Evolutionary conservation across 2,113 vertebrate species (phyloP), one percentile per base, ranked within the genome.

Genomic region (Bombycilla garrulus): DNA sequence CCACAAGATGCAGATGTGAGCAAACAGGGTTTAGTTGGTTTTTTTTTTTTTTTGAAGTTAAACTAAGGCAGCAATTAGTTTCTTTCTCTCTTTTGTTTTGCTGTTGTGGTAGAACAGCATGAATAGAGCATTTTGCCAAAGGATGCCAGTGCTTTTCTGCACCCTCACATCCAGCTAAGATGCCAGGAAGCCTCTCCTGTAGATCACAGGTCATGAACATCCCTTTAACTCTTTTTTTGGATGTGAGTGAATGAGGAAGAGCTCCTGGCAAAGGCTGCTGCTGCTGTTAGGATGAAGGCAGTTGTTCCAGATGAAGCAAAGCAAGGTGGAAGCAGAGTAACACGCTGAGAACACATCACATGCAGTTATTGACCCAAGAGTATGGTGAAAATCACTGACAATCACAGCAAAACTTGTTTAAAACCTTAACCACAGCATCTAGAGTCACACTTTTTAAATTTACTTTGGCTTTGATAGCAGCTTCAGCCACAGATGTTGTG

Each of bases 401-500:
- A 48, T 28, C 53, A 54, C 17, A 66, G 21, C 7, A 84, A 78
- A 86, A 54, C 23, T 51, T 31, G 9, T 48, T 73, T 48, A 56
- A 88, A 81, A 45, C 24, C 47, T 69, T 38, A 20, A 25, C 10
- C 35, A 15, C 33, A 35, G 24, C 54, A 78, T 45, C 22, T n/a
- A 61, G 19, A 83, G 22, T 40, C 40, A 74, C 33, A 73, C 3
- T 35, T 51, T 81, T 83, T 88, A 19, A 31, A 86, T 86, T 86
- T 73, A 47, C 15, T 92, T 92, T 88, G 78, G 60, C 86, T 93
- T 86, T 89, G 40, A 29, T 38, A 57, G 40, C 45, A 36, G 69
- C 61, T 79, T n/a, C 44, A 71, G 31, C 18, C 48, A 47, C 72
- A 89, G 65, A 89, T 78, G 54, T 74, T 36, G 24, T 5, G 21